Percentiles rank a stretch among this genome's conserved stretches.
Evolutionary conservation across 2,888 invertebrate species (phyloP).

Genomic region (Lagria hirta): DNA sequence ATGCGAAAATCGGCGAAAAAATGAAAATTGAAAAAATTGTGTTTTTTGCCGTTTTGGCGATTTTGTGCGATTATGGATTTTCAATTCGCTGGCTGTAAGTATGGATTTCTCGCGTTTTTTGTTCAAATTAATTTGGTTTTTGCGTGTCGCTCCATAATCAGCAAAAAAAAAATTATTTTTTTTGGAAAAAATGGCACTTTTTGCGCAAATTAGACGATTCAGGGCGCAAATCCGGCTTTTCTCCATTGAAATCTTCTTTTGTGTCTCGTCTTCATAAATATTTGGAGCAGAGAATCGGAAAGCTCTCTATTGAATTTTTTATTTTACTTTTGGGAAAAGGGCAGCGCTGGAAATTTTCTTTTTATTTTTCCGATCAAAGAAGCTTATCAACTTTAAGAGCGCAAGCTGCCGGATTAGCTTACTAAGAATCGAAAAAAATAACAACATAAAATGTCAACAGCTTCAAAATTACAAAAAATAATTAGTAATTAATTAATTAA

Average conservation of each 20-base stretch:
- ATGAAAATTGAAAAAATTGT: slow-evolving; percentile 10
- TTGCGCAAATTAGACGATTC: slow-evolving; percentile 6
- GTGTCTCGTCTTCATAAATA: slow-evolving; percentile 5
- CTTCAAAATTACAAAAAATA: too few relatives aligned
- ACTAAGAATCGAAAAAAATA: too few relatives aligned
- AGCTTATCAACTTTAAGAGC: too few relatives aligned
- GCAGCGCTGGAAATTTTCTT: too few relatives aligned
- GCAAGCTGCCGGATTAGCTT: background rate
- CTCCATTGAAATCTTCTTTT: slow-evolving; percentile 1
- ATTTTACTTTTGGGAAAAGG: background rate
- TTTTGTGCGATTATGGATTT: slow-evolving; percentile 7
- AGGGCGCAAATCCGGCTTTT: slow-evolving; percentile 9
- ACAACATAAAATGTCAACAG: too few relatives aligned
- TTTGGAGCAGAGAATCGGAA: background rate
- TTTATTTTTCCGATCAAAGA: too few relatives aligned
- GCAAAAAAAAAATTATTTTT: slow-evolving; percentile 1
- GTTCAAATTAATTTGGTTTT: slow-evolving; percentile 16
- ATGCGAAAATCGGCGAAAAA: background rate
- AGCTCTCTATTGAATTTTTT: slow-evolving; percentile 2
- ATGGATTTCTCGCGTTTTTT: slow-evolving; percentile 2
- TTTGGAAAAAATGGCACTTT: background rate
- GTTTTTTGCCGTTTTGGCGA: slow-evolving; percentile 11
- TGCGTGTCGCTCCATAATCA: slow-evolving; percentile 11
- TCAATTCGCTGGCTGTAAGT: slow-evolving; percentile 26
- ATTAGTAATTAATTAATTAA: too few relatives aligned